Evolutionary conservation across 64 coral and sea anemone species (phyloP), one percentile per base, ranked within the genome.

Genomic region (Anthopleura sola): DNA sequence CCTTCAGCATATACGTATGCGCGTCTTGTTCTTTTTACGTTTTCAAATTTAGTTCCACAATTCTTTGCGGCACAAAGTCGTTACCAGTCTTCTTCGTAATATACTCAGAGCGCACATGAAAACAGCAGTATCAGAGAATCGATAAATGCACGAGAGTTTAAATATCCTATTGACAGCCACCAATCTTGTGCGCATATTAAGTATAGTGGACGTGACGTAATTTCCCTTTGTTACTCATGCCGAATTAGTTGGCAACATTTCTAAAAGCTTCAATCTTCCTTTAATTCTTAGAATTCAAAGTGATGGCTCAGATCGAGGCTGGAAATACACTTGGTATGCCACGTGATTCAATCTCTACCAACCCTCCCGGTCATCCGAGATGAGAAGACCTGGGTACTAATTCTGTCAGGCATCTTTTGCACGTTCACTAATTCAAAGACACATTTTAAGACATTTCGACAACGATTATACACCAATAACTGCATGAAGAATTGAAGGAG

Each of bases 291-390:
- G 82, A 83, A 83, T 83, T 83, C 28, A 83, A 83, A 55, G 5
- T 58, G 28, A 83, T 83, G 82, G 50, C 82, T 36, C 82, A 83
- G 50, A 83, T 83, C 55, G 82, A 83, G 29, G 82, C 82, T 56
- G 82, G 82, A 12, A 83, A 83, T 24, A 83, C 82, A 6, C 50
- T 83, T 53, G 78, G 78, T 53, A 81, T 81, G 78, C 38, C 38
- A 53, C 78, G 78, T 46, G 78, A 81, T 37, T 81, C 78, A 20
- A 49, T 81, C 26, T 53, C 38, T 13, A 81, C 39, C 49, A 53
- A 36, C 9, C 23, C 14, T 48, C 37, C 9, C 23, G 78, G 78
- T 48, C 49, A 81, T 36, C 39, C 21, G 49, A 49, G 37, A 81
- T 81, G 78, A 81, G 78, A 37, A 34, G 31, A 71, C 34, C 66